Evolutionary conservation across 1,140 invertebrate species (phyloP).

Genomic region (Conopomorpha cramerella): DNA sequence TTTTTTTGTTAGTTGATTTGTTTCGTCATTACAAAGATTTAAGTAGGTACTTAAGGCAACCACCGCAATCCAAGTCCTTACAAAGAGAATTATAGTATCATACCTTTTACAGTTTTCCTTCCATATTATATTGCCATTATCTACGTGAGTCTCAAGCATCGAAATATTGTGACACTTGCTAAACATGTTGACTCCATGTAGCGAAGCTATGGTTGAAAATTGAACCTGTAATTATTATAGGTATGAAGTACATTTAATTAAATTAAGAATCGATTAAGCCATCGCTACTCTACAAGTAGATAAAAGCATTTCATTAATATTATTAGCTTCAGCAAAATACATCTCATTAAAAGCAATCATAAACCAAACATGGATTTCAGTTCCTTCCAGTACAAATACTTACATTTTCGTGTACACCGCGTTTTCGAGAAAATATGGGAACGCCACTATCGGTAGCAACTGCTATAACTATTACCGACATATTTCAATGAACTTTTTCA

Average conservation of each 20-base stretch:
- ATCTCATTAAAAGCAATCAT: too few species aligned
- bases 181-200: constrained; percentile 76
- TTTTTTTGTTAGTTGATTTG: too few species aligned
- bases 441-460: constrained; percentile 72
- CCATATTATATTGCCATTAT: constrained; percentile 69
- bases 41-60: too few species aligned
- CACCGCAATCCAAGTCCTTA: too few species aligned
- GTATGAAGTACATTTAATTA: too few species aligned
- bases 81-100: too few species aligned
- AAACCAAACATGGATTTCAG: too few species aligned
- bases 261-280: not conserved
- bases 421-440: constrained; percentile 72
- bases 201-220: constrained; percentile 70
- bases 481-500: constrained; percentile 17
- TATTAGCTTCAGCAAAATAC: constrained; percentile 1
- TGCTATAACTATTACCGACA: constrained; percentile 73
- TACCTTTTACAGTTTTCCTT: constrained; percentile 69
- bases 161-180: constrained; percentile 66
- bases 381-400: too few species aligned
- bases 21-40: too few species aligned
- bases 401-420: constrained; percentile 69
- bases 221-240: constrained; percentile 70
- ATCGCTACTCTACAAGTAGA: not conserved
- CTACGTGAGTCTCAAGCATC: constrained; percentile 64
- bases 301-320: constrained; percentile 1